Conservation (phyloP, 92 coral and sea anemone genomes). For the Montipora capitata region DNA sequence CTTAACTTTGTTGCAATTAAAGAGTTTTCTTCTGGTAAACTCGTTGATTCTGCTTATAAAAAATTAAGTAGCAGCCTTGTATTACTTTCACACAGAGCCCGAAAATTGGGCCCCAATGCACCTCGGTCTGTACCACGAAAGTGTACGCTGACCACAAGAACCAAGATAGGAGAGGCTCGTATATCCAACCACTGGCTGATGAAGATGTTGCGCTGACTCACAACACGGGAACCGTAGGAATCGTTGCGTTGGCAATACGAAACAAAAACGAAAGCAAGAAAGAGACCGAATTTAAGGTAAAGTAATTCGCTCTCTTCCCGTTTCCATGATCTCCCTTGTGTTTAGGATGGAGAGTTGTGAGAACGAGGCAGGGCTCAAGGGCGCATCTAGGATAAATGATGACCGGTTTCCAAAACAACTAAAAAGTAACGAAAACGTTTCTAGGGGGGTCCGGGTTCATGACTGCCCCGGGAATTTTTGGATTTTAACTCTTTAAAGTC, state of each 20-base stretch:
- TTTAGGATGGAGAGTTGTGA: not conserved
- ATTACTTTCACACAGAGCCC: not conserved
- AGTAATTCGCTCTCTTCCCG: too few species aligned
- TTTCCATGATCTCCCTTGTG: not conserved
- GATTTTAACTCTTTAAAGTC: too few species aligned
- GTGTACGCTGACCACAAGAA: slow-evolving; percentile 49
- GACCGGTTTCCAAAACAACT: too few species aligned
- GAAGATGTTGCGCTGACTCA: slow-evolving; percentile 90
- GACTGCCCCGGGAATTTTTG: too few species aligned
- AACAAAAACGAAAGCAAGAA: slow-evolving; percentile 90
- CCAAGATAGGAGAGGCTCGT: slow-evolving; percentile 83
- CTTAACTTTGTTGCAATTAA: too few species aligned
- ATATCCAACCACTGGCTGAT: slow-evolving; percentile 64
- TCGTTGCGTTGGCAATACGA: slow-evolving; percentile 89
- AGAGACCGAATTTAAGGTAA: slow-evolving; percentile 90
- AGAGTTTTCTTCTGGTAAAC: too few species aligned
- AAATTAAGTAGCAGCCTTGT: too few species aligned
- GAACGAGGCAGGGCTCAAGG: too few species aligned
- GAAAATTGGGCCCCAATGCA: slow-evolving; percentile 12
- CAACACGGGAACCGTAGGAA: slow-evolving; percentile 93
- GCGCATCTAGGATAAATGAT: too few species aligned
- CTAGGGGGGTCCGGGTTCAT: too few species aligned
- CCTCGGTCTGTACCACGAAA: slow-evolving; percentile 16
- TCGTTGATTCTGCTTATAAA: too few species aligned
- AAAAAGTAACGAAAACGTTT: too few species aligned